These are phyloP conservation scores for Megalonaias nervosa DNA, from an alignment of 1,140 invertebrate species.

Conservation along the genomic window DNA sequence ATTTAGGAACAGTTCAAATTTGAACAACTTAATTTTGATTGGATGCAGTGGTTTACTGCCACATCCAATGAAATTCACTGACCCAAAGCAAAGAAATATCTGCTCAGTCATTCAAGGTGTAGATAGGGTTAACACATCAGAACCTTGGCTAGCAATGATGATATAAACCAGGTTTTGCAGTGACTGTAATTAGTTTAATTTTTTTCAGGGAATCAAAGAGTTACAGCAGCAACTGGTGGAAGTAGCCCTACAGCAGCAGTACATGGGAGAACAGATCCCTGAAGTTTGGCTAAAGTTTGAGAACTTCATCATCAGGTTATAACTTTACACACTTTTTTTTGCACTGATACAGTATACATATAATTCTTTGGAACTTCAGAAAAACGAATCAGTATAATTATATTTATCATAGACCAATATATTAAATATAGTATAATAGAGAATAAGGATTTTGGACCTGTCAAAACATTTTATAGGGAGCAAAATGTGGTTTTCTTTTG, in stretches of 20 bases:
- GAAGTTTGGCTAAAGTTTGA: constrained; percentile 67
- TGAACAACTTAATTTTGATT: too few relatives aligned
- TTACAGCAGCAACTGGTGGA: constrained; percentile 56
- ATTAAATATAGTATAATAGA: background rate
- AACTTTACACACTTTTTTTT: background rate
- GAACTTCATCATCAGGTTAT: constrained; percentile 52
- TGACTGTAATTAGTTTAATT: background rate
- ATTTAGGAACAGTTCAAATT: too few relatives aligned
- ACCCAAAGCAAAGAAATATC: too few relatives aligned
- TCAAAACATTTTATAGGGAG: too few relatives aligned
- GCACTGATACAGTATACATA: background rate
- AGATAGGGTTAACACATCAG: too few relatives aligned
- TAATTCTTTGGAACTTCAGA: background rate
- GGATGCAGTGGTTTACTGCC: too few relatives aligned
- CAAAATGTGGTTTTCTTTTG: too few relatives aligned
- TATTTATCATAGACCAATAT: background rate
- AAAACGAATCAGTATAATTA: background rate
- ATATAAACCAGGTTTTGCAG: too few relatives aligned
- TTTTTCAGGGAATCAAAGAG: constrained; percentile 59
- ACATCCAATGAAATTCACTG: too few relatives aligned
- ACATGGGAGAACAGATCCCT: constrained; percentile 69
- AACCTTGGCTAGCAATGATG: too few relatives aligned
- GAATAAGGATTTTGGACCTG: too few relatives aligned
- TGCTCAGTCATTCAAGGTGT: too few relatives aligned
- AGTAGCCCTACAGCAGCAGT: constrained; percentile 60